A percentile compares a stretch with the other conserved stretches of the same genome.
These are phyloP conservation scores for Amyelois transitella DNA, from an alignment of 1,140 invertebrate genomes.

Conservation along the genomic window DNA sequence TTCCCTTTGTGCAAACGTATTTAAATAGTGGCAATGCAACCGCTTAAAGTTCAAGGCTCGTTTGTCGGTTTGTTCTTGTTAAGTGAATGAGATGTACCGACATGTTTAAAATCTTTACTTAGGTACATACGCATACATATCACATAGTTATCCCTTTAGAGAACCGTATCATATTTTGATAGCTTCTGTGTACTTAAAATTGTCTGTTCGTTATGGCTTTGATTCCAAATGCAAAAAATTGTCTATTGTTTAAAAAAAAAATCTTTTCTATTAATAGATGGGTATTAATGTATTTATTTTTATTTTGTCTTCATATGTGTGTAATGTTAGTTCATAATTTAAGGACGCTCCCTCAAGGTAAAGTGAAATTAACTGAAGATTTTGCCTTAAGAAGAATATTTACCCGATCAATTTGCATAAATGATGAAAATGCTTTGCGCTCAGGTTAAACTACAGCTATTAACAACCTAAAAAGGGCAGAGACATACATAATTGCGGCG, in stretches of 20 bases:
- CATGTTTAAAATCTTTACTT: background rate
- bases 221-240: too few species aligned
- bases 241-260: too few species aligned
- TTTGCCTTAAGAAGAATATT: background rate
- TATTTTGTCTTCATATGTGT: too few species aligned
- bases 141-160: too few species aligned
- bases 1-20: conserved; percentile 7
- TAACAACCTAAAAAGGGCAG: background rate
- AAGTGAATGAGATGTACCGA: background rate
- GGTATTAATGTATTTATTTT: too few species aligned
- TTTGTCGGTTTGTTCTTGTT: background rate
- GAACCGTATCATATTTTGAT: too few species aligned
- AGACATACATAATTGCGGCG: background rate
- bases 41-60: background rate
- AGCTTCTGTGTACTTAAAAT: too few species aligned
- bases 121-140: too few species aligned
- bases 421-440: background rate
- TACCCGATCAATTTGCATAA: background rate
- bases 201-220: too few species aligned
- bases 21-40: background rate
- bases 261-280: too few species aligned
- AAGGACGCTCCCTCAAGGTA: background rate
- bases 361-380: background rate
- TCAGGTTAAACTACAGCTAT: background rate
- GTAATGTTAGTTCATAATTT: too few species aligned